Percentiles rank a stretch among this genome's conserved stretches.
phyloP scores from a whole-genome alignment of 2,113 vertebrate species.

The Genyomyrus donnyi region DNA sequence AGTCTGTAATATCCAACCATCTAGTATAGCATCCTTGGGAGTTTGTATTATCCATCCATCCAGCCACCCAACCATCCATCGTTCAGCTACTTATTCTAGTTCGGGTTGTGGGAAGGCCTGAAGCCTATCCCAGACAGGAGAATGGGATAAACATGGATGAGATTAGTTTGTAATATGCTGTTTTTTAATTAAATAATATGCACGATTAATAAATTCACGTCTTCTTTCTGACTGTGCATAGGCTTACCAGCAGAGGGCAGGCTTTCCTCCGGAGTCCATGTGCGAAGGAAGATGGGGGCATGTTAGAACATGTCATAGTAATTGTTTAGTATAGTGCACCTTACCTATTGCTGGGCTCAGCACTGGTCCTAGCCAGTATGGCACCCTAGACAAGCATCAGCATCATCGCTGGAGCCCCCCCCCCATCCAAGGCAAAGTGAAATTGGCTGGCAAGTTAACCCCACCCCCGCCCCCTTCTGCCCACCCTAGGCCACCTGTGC shows the following conservation, averaged over 20 bases:
- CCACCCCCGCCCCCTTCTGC: not conserved
- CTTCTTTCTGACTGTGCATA: not conserved
- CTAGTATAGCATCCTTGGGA: not conserved
- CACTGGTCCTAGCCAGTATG: not conserved
- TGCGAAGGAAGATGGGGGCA: slow-evolving; percentile 28
- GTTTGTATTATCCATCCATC: not conserved
- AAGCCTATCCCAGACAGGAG: not conserved
- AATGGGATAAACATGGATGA: not conserved
- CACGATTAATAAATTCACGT: not conserved
- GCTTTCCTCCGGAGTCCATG: not conserved
- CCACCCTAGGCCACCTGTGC: not conserved
- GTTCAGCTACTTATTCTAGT: not conserved
- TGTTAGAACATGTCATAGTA: slow-evolving; percentile 64
- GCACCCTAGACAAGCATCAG: not conserved
- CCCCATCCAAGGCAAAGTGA: not conserved
- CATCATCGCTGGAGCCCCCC: not conserved
- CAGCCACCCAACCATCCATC: not conserved
- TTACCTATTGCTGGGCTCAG: not conserved
- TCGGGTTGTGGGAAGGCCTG: not conserved
- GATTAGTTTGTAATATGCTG: not conserved
- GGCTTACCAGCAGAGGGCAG: slow-evolving; percentile 62
- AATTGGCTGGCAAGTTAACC: not conserved
- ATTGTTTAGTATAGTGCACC: not conserved
- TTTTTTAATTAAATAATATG: not conserved
- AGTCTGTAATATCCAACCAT: not conserved